These are phyloP conservation scores for Archips crataeganus DNA, from an alignment of 2,888 invertebrate genomes.

Conservation along the genomic window DNA sequence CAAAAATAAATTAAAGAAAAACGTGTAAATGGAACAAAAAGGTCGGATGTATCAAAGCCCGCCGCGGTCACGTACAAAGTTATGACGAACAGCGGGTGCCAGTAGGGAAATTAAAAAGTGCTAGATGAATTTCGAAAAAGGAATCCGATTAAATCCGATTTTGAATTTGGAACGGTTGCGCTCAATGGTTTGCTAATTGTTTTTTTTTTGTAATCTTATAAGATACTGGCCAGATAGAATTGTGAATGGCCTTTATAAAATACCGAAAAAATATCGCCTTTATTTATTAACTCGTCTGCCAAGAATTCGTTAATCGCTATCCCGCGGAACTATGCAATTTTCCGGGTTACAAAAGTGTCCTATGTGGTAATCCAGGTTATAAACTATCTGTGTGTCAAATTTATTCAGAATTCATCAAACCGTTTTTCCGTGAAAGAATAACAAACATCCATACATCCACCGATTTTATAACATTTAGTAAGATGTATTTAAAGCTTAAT, in stretches of 20 bases:
- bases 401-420: no score
- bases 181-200: conserved; percentile 27
- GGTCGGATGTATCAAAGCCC: conserved; percentile 72
- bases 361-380: no score
- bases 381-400: no score
- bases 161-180: conserved; percentile 50
- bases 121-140: conserved; percentile 59
- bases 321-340: no score
- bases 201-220: not conserved
- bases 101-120: conserved; percentile 74
- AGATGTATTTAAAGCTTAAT: no score
- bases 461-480: no score
- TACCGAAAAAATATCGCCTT: no score
- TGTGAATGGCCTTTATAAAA: not conserved
- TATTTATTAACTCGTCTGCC: no score
- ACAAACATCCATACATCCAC: no score
- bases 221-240: not conserved
- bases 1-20: conserved; percentile 77
- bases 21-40: conserved; percentile 74
- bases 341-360: no score
- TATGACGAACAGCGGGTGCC: conserved; percentile 80
- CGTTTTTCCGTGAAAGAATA: no score
- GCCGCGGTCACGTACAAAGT: conserved; percentile 83
- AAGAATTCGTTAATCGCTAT: no score
- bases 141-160: conserved; percentile 47